Conservation (phyloP, 1,140 invertebrate species). For the Matsumurasca onukii region DNA sequence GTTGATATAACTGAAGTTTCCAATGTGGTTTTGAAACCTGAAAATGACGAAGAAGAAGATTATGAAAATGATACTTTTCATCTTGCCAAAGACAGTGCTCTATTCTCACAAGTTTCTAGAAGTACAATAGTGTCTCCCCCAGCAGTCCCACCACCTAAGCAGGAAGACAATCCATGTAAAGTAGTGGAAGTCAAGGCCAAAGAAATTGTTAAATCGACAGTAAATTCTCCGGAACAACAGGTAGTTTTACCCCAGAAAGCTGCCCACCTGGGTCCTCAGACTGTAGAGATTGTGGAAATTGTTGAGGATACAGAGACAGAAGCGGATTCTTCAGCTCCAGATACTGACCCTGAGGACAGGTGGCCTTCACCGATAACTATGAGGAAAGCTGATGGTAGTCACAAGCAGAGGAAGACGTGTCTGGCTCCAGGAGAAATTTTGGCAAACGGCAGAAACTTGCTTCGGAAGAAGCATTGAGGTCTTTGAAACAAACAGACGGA, state of each 20-base stretch:
- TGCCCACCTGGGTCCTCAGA: constrained; percentile 42
- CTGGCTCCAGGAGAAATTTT: constrained; percentile 40
- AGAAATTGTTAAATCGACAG: constrained; percentile 55
- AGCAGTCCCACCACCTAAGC: constrained; percentile 41
- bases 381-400: constrained; percentile 35
- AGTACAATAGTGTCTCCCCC: constrained; percentile 49
- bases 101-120: constrained; percentile 68
- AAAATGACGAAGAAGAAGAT: constrained; percentile 42
- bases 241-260: constrained; percentile 45
- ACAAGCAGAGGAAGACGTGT: constrained; percentile 37
- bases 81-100: constrained; percentile 63
- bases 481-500: constrained; percentile 30
- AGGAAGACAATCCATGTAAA: constrained; percentile 44
- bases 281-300: constrained; percentile 56
- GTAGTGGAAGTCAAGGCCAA: constrained; percentile 59
- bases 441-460: constrained; percentile 41
- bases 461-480: constrained; percentile 37
- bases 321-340: constrained; percentile 51
- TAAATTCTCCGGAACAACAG: constrained; percentile 51
- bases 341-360: constrained; percentile 56
- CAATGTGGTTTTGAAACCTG: constrained; percentile 28
- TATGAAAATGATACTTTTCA: constrained; percentile 53
- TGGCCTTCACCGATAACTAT: constrained; percentile 40
- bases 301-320: constrained; percentile 57
- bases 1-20: constrained; percentile 37